Conservation (phyloP, 2,888 invertebrate species). For the Eupithecia subfuscata region DNA sequence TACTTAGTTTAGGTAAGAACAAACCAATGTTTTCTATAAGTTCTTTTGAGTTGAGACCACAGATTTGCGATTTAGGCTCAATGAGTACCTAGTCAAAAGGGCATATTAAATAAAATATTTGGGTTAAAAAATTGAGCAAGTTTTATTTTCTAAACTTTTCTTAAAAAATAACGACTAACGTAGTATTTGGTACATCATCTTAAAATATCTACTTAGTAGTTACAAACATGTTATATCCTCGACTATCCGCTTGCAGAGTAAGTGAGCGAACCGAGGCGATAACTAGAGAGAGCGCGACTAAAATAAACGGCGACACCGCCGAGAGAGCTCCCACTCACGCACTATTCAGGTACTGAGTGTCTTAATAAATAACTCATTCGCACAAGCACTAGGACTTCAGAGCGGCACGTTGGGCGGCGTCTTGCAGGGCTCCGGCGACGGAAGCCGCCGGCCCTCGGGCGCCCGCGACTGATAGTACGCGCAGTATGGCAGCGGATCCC, state of each 20-base stretch:
- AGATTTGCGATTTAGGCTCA: neutral
- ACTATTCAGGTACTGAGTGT: constrained; percentile 82
- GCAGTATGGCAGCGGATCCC: constrained; percentile 94
- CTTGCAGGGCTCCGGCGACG: constrained; percentile 82
- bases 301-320: constrained; percentile 49
- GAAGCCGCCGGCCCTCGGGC: constrained; percentile 81
- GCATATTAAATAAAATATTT: neutral
- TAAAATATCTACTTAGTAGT: constrained; percentile 81
- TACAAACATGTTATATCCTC: constrained; percentile 74
- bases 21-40: neutral
- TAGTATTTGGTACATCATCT: constrained; percentile 61
- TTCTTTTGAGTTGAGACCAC: neutral
- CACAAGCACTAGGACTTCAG: constrained; percentile 54
- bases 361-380: constrained; percentile 69
- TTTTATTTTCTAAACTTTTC: constrained; percentile 55
- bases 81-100: neutral
- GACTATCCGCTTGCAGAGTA: constrained; percentile 53
- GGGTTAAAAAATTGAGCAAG: constrained; percentile 20
- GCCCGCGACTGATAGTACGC: constrained; percentile 93
- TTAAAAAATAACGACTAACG: constrained; percentile 45
- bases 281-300: constrained; percentile 57
- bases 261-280: constrained; percentile 54
- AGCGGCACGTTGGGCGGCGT: constrained; percentile 80
- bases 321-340: constrained; percentile 71
- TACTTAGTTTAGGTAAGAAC: neutral